Percentiles rank a stretch among this genome's conserved stretches.
Conservation (phyloP, 2,888 invertebrate genomes). For the Eristalis intricaria region DNA sequence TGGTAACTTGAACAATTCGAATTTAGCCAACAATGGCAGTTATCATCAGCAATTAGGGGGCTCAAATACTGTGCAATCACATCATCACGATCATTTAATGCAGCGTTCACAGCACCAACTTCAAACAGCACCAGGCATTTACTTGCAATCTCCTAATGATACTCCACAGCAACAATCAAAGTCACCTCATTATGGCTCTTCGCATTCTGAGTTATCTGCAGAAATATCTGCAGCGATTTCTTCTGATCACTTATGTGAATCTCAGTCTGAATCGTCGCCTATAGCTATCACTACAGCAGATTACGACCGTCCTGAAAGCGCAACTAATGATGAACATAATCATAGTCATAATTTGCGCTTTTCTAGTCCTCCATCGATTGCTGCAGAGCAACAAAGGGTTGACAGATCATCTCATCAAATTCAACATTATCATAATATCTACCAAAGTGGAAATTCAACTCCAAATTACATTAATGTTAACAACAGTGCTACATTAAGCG, state of each 20-base stretch:
- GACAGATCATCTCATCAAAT: constrained; percentile 76
- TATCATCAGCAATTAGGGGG: constrained; percentile 72
- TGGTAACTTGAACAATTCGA: constrained; percentile 41
- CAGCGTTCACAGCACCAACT: constrained; percentile 62
- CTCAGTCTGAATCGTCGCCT: constrained; percentile 84
- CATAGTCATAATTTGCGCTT: constrained; percentile 82
- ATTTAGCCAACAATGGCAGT: constrained; percentile 31
- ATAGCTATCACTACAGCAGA: constrained; percentile 86
- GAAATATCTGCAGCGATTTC: constrained; percentile 91
- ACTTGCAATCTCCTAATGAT: constrained; percentile 58
- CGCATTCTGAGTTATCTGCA: constrained; percentile 88
- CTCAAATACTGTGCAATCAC: constrained; percentile 55
- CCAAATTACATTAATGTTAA: constrained; percentile 73
- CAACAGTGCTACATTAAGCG: constrained; percentile 25
- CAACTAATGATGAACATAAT: constrained; percentile 79
- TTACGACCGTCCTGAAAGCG: constrained; percentile 87
- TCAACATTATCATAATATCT: constrained; percentile 78
- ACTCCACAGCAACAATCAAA: constrained; percentile 73
- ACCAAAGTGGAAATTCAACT: constrained; percentile 77
- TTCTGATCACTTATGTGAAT: constrained; percentile 84
- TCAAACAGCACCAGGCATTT: constrained; percentile 57
- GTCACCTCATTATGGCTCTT: constrained; percentile 82
- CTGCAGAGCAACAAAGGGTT: constrained; percentile 73
- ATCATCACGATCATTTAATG: constrained; percentile 62
- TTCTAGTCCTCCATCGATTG: constrained; percentile 78